phyloP scores from a whole-genome alignment of 2,797 vertebrate genomes.

The Phoebastria nigripes region DNA sequence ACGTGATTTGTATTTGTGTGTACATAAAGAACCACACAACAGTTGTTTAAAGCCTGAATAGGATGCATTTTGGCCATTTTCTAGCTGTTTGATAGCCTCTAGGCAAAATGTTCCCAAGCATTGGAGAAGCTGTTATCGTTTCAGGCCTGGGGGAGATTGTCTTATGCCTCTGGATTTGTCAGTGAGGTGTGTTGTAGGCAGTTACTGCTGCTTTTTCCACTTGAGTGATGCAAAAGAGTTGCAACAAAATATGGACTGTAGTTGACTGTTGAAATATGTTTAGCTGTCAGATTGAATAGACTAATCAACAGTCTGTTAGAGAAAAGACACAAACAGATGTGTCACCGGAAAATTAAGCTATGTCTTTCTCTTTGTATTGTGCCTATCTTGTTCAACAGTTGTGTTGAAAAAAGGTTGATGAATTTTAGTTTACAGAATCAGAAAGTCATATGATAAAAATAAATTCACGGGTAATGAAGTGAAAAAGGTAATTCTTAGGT shows the following conservation, averaged over 20 bases:
- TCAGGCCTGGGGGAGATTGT: not conserved
- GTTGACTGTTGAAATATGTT: not conserved
- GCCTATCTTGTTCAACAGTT: not conserved
- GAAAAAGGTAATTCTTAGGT: not conserved
- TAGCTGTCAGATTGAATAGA: not conserved
- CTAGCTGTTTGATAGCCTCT: not conserved
- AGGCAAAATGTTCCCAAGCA: not conserved
- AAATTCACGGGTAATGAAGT: not conserved
- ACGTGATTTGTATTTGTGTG: not conserved
- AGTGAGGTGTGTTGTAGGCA: not conserved
- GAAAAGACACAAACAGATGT: not conserved
- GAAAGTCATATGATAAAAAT: not conserved
- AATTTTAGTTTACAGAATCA: not conserved
- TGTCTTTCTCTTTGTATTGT: not conserved
- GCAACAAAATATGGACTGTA: not conserved
- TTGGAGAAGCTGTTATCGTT: not conserved
- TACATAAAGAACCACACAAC: not conserved
- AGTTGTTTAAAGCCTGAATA: not conserved
- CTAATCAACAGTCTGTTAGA: not conserved
- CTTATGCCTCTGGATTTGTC: not conserved
- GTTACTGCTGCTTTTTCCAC: not conserved
- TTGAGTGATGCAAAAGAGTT: not conserved
- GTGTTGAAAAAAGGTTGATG: not conserved
- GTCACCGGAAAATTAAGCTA: not conserved
- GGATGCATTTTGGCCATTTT: not conserved